Evolutionary conservation across 1,140 invertebrate genomes (phyloP).

Genomic region (Schlechtendalia chinensis): DNA sequence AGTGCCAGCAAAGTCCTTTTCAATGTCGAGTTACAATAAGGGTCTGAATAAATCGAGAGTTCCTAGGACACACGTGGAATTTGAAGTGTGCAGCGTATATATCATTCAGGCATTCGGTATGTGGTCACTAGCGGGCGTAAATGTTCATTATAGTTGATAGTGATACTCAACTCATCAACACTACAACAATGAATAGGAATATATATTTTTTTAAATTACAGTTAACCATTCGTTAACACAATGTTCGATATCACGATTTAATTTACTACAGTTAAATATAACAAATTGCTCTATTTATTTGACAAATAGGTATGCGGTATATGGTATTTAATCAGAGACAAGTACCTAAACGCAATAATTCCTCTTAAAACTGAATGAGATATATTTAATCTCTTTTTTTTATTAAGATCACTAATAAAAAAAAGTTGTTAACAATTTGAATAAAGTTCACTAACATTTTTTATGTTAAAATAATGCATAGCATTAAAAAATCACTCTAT

Average conservation of each 20-base stretch:
- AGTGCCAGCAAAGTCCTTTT: neutral
- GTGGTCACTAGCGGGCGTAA: neutral
- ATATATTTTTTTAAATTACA: neutral
- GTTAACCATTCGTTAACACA: slow-evolving; percentile 2
- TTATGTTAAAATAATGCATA: too few species aligned
- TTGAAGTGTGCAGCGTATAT: neutral
- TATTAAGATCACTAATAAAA: too few species aligned
- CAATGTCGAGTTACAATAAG: neutral
- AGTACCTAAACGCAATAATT: too few species aligned
- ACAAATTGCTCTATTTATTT: too few species aligned
- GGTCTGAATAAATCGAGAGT: neutral
- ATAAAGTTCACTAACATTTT: too few species aligned
- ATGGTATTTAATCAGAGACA: too few species aligned
- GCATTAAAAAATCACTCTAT: too few species aligned
- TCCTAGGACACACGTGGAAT: neutral
- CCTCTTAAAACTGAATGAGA: too few species aligned
- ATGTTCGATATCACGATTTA: neutral
- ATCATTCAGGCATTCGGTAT: neutral
- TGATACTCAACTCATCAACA: neutral
- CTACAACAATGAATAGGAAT: neutral
- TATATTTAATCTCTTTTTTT: too few species aligned
- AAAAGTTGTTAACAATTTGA: too few species aligned
- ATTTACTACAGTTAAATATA: neutral
- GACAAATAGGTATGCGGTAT: too few species aligned
- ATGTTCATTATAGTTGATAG: neutral